Conservation (phyloP, 2,797 vertebrate species). For the Pseudomugil gertrudae region DNA sequence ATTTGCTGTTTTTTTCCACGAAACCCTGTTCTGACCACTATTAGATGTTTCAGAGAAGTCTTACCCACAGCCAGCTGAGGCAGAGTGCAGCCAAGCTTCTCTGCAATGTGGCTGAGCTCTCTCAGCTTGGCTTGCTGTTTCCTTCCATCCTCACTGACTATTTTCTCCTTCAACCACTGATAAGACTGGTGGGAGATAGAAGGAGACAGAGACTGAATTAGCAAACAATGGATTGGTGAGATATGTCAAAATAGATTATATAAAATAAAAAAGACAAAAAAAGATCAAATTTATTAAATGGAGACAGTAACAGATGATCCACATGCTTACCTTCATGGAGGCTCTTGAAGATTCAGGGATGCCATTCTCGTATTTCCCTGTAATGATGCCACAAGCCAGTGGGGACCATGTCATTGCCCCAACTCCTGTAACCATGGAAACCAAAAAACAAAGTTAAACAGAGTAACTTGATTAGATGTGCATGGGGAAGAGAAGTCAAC, state of each 20-base stretch:
- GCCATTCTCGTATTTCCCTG: slow-evolving; percentile 96
- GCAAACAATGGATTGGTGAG: neutral
- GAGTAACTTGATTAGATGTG: slow-evolving; percentile 2
- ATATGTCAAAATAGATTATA: neutral
- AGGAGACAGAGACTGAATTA: slow-evolving; percentile 1
- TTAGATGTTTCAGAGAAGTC: slow-evolving; percentile 36
- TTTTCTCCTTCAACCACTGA: slow-evolving; percentile 98
- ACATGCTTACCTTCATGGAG: slow-evolving; percentile 89
- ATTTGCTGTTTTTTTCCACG: neutral
- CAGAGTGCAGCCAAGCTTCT: slow-evolving; percentile 94
- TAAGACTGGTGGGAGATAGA: slow-evolving; percentile 85
- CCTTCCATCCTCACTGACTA: slow-evolving; percentile 93
- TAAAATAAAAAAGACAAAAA: neutral
- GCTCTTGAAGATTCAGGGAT: slow-evolving; percentile 96
- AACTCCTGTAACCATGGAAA: slow-evolving; percentile 84
- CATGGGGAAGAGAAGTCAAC: slow-evolving; percentile 14
- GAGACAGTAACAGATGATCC: neutral
- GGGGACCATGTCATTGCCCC: slow-evolving; percentile 99
- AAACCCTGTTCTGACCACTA: neutral
- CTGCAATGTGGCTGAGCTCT: slow-evolving; percentile 92
- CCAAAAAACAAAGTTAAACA: slow-evolving; percentile 18
- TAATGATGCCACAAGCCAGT: slow-evolving; percentile 96
- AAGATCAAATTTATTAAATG: neutral
- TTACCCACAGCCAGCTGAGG: slow-evolving; percentile 97
- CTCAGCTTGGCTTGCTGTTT: slow-evolving; percentile 96